phyloP scores from a whole-genome alignment of 2,888 invertebrate species.

The Charanyca ferruginea region DNA sequence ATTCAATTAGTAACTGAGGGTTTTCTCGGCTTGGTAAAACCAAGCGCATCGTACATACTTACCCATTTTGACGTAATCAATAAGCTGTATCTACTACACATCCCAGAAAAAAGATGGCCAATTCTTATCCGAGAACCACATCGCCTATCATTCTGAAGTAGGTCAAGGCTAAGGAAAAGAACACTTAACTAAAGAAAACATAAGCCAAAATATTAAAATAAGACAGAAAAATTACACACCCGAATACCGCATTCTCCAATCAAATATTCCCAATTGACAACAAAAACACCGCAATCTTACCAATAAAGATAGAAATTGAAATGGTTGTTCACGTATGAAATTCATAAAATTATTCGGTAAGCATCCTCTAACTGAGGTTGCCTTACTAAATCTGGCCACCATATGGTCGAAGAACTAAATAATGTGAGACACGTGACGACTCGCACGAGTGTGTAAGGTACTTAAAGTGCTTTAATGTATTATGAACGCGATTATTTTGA shows the following conservation, averaged over 20 bases:
- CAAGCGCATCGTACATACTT: too few species aligned
- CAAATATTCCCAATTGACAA: conserved; percentile 55
- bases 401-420: conserved; percentile 56
- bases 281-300: conserved; percentile 36
- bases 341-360: conserved; percentile 66
- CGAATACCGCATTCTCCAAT: conserved; percentile 27
- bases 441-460: conserved; percentile 28
- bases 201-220: conserved; percentile 14
- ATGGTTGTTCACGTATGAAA: conserved; percentile 60
- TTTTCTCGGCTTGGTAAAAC: too few species aligned
- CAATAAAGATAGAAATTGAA: conserved; percentile 62
- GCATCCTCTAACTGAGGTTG: conserved; percentile 49
- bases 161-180: conserved; percentile 16
- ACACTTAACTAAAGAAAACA: conserved; percentile 2
- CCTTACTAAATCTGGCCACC: conserved; percentile 59
- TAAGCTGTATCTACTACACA: too few species aligned
- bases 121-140: not conserved
- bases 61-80: too few species aligned
- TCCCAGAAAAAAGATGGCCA: not conserved
- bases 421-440: conserved; percentile 56
- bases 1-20: too few species aligned
- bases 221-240: conserved; percentile 10
- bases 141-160: not conserved
- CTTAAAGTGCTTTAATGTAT: conserved; percentile 19
- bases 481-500: conserved; percentile 5